These are phyloP conservation scores for Acrobasis suavella DNA, from an alignment of 2,888 invertebrate genomes.

Conservation along the genomic window DNA sequence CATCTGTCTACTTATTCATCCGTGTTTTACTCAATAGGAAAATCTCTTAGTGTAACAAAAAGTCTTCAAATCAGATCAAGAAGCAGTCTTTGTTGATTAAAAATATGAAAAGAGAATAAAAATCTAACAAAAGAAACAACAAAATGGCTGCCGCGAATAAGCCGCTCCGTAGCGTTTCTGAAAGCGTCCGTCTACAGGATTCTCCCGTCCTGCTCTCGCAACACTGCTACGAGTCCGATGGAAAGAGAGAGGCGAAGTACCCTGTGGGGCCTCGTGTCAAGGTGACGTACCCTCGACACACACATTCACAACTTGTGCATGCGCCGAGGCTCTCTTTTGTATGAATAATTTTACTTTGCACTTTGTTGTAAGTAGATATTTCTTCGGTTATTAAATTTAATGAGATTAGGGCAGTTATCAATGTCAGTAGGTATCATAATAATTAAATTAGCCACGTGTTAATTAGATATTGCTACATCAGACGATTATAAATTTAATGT, in stretches of 20 bases:
- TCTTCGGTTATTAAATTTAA: background rate
- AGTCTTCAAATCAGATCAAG: slow-evolving; percentile 8
- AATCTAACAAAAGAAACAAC: slow-evolving; percentile 64
- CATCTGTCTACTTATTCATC: background rate
- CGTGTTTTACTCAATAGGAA: background rate
- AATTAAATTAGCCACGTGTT: slow-evolving; percentile 14
- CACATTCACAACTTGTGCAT: slow-evolving; percentile 41
- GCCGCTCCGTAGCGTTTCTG: slow-evolving; percentile 73
- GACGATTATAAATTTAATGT: slow-evolving; percentile 8
- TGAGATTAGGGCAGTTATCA: background rate
- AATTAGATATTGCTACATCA: slow-evolving; percentile 14
- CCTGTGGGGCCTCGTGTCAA: slow-evolving; percentile 71
- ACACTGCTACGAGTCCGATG: slow-evolving; percentile 51
- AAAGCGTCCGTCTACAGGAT: slow-evolving; percentile 76
- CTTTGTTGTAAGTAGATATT: background rate
- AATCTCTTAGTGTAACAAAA: background rate
- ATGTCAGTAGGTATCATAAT: background rate
- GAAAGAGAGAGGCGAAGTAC: slow-evolving; percentile 57
- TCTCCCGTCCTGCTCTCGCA: slow-evolving; percentile 54
- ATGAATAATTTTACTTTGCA: slow-evolving; percentile 22
- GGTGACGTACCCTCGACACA: slow-evolving; percentile 73
- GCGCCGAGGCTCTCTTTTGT: slow-evolving; percentile 33
- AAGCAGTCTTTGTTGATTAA: slow-evolving; percentile 21
- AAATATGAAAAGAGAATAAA: slow-evolving; percentile 40
- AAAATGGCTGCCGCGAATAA: slow-evolving; percentile 67